Percentiles rank a stretch among this genome's conserved stretches.
phyloP scores from a whole-genome alignment of 2,797 vertebrate species.

The Sarcophilus harrisii region DNA sequence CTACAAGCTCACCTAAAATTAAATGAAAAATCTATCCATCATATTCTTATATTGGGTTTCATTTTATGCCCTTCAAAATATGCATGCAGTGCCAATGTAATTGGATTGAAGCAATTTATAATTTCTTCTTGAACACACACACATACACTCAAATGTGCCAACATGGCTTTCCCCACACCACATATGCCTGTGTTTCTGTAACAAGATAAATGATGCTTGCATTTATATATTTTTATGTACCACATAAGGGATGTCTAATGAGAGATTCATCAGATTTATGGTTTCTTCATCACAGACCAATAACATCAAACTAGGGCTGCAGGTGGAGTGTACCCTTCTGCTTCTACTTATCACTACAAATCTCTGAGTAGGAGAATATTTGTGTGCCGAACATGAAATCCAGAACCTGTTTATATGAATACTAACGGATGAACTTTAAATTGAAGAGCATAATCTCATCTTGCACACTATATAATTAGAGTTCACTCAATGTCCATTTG shows the following conservation, averaged over 20 bases:
- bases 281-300: constrained; percentile 58
- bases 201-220: background rate
- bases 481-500: constrained; percentile 27
- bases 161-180: background rate
- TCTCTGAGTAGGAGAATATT: constrained; percentile 24
- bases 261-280: constrained; percentile 68
- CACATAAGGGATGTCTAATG: constrained; percentile 48
- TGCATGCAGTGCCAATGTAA: constrained; percentile 35
- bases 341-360: constrained; percentile 16
- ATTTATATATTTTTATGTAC: constrained; percentile 54
- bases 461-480: constrained; percentile 25
- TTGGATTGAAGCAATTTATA: constrained; percentile 32
- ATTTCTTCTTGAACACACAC: constrained; percentile 58
- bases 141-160: background rate
- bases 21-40: constrained; percentile 41
- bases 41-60: constrained; percentile 47
- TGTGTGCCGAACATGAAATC: constrained; percentile 49
- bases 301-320: constrained; percentile 61
- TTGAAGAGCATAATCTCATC: constrained; percentile 27
- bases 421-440: constrained; percentile 45
- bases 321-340: constrained; percentile 48
- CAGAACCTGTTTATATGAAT: constrained; percentile 17
- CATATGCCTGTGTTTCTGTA: constrained; percentile 12
- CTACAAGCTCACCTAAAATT: constrained; percentile 31
- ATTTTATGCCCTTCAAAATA: constrained; percentile 43